Evolutionary conservation across 35 echinoderm and acorn worm genomes (phyloP).

Genomic region (Chiridota heheva): DNA sequence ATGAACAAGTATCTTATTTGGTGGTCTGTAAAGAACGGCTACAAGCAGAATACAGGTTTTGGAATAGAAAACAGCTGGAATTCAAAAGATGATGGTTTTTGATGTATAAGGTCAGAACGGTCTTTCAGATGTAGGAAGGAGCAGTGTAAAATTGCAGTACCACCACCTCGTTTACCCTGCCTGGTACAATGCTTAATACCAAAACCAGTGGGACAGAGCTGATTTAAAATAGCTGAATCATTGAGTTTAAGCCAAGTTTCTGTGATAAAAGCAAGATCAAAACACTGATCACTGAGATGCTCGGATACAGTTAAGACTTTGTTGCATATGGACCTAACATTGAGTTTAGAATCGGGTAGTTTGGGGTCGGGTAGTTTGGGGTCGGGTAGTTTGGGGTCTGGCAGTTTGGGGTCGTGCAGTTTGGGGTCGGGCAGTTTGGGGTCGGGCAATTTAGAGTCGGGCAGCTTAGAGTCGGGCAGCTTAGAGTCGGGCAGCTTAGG

Average conservation of each 20-base stretch:
- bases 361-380: too few species aligned
- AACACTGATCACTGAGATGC: slow-evolving; percentile 4
- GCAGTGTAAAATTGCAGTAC: not conserved
- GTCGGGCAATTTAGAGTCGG: too few species aligned
- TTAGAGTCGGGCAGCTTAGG: too few species aligned
- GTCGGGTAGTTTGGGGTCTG: too few species aligned
- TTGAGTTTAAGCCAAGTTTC: slow-evolving; percentile 27
- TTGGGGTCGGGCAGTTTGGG: too few species aligned
- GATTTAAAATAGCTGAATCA: not conserved
- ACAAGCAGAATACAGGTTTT: not conserved
- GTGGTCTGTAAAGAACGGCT: slow-evolving; percentile 35
- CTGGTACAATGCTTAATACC: not conserved
- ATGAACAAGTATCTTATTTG: not conserved
- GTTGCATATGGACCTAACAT: slow-evolving; percentile 10
- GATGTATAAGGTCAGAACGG: not conserved
- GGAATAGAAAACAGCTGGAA: not conserved
- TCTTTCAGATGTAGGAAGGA: slow-evolving; percentile 8
- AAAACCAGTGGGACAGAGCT: slow-evolving; percentile 20
- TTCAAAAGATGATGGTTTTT: slow-evolving; percentile 15
- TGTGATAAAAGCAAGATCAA: slow-evolving; percentile 26
- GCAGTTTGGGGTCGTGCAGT: too few species aligned
- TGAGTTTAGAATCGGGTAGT: too few species aligned
- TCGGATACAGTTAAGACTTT: not conserved
- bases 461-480: too few species aligned
- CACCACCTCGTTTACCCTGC: not conserved